Base-by-base conservation (phyloP, 2,797 vertebrate species). In the Phoebastria nigripes region DNA sequence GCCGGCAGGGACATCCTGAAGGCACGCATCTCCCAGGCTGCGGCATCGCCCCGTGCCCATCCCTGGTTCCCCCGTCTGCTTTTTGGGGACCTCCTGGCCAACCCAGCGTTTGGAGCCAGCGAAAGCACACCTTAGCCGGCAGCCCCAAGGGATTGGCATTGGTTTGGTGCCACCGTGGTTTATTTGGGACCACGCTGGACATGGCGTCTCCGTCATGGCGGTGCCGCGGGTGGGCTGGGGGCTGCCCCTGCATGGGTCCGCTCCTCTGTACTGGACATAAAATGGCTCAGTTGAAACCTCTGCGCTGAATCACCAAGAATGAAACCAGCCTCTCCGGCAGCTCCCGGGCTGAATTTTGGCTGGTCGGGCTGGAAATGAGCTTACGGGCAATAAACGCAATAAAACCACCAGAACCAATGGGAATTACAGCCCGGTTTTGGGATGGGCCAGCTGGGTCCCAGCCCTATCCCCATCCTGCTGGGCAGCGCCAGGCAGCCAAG, bases 121-220 rank as follows among this genome's bases (percentile, higher is more conserved):
- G 1, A 39, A 69, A 52, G 15, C 24, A 10, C 42, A 28, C 8
- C 6, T 35, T 42, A 79, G 13, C 29, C 1, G 1, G 49, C 87
- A 86, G 39, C 20, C 24, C 51, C 0, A 2, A 28, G 70, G 70
- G 46, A 8, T 2, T 65, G 87, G 37, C 6, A 0, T 4, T 2
- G 17, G 4, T 74, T 86, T 1, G 11, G 46, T 92, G 66, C 26
- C 55, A 5, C 69, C 0, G 0, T 24, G 41, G 28, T 54, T 82
- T 41, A 16, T 84, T 18, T 62, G 51, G 78, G 70, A 42, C 29
- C 19, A 1, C 1, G 5, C 26, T 65, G 62, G 72, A 35, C 1
- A 2, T 0, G 3, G n/a, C 0, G 0, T 74, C n/a, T 70, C 19
- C 1, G 0, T 37, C 5, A 0, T 2, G 33, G 49, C 12, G 10